Base-by-base conservation (phyloP, 2,797 vertebrate genomes). In the Adrianichthys oophorus region DNA sequence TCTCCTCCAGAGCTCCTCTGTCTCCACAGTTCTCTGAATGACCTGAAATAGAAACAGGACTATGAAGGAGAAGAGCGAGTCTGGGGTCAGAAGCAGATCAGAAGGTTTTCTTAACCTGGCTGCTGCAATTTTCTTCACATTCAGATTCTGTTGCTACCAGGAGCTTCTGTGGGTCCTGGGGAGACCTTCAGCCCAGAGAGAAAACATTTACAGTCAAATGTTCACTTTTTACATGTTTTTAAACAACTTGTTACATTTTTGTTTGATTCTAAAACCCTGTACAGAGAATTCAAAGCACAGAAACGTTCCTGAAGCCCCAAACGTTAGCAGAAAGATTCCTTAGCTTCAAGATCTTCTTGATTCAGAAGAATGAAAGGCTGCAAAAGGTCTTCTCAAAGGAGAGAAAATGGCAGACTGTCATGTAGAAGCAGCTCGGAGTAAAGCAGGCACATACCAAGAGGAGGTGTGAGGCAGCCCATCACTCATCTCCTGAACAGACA, bases 371-470 rank as follows among this genome's bases (percentile, higher is more conserved):
- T 21, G 19, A 4, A 42, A 42, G 16, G 16, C 16, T 43, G 42
- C 7, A 3, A 4, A 17, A 2, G n/a, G 10, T 17, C 7, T 17
- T 18, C 18, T 45, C 18, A 18, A 45, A 8, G 2, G 12, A n/a
- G 12, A 45, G 12, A 18, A 18, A 1, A 7, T 18, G 17, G 43
- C 16, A 3, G 1, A 21, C 7, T 14, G 17, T 19, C 19, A 19
- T 13, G 0, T 21, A 47, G 19, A 49, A 29, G 26, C 26, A 29
- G 26, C 26, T 26, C 1, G 24, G 4, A 17, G 15, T 12, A 4
- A 59, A 5, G 23, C 40, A 29, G 12, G n/a, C 24, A 71, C 70
- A 1, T 82, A 87, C 83, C 72, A 0, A 14, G 53, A 24, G 2
- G 62, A 16, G 32, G 7, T 29, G 10, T 19, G 56, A 50, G 7